These are phyloP conservation scores for Drosophila paracracens DNA, from an alignment of 2,888 invertebrate genomes.

Conservation along the genomic window DNA sequence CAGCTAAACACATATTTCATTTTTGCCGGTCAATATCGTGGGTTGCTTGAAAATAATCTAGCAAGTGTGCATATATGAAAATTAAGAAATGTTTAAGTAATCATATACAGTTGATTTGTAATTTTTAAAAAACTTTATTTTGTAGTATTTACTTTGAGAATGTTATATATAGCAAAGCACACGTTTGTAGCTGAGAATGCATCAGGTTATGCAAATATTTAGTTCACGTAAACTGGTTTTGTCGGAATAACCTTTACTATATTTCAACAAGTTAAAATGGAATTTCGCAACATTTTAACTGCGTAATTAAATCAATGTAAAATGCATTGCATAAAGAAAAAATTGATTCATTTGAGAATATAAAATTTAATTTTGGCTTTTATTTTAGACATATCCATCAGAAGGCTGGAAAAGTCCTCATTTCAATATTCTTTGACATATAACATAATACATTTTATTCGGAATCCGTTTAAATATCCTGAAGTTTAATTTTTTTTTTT, in stretches of 20 bases:
- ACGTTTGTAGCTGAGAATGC: neutral
- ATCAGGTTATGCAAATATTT: neutral
- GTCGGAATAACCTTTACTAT: neutral
- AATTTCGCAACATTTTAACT: neutral
- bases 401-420: neutral
- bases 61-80: no score
- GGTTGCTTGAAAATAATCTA: slow-evolving; percentile 7
- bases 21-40: slow-evolving; percentile 16
- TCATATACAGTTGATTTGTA: neutral
- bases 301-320: neutral
- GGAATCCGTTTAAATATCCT: neutral
- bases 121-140: neutral
- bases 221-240: neutral
- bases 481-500: neutral
- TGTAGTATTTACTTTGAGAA: neutral
- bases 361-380: no score
- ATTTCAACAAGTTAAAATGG: neutral
- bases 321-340: neutral
- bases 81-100: neutral
- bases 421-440: neutral
- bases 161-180: no score
- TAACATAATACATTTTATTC: neutral
- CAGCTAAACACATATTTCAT: slow-evolving; percentile 20
- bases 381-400: no score
- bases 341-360: neutral